phyloP scores from a whole-genome alignment of 2,113 vertebrate genomes.

The Halcyon senegalensis region DNA sequence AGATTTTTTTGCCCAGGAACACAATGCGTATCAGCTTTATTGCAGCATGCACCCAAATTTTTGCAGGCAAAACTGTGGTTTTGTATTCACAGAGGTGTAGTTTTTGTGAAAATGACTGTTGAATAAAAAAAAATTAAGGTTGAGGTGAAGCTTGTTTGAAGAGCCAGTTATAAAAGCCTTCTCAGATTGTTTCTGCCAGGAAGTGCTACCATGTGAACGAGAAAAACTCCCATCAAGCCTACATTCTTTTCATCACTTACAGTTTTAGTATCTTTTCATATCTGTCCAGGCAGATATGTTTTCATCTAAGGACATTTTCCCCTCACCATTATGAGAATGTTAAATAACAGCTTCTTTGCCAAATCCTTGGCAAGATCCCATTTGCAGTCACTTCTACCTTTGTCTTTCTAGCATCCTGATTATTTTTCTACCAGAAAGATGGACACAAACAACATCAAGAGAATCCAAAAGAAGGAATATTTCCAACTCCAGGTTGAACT shows the following conservation, averaged over 20 bases:
- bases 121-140: background rate
- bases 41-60: background rate
- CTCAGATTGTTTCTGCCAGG: background rate
- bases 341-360: background rate
- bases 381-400: background rate
- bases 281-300: background rate
- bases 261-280: background rate
- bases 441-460: background rate
- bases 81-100: background rate
- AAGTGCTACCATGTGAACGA: background rate
- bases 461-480: background rate
- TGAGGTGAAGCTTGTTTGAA: background rate
- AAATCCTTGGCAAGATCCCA: background rate
- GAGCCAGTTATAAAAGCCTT: background rate
- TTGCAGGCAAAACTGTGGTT: background rate
- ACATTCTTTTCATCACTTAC: background rate
- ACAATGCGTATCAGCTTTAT: background rate
- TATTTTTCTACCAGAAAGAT: background rate
- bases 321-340: background rate
- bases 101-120: background rate
- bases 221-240: background rate
- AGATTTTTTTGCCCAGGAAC: background rate
- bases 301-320: background rate
- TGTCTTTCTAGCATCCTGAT: background rate
- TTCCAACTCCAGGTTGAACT: background rate